phyloP scores from a whole-genome alignment of 2,113 vertebrate genomes.

The Hemicordylus capensis region DNA sequence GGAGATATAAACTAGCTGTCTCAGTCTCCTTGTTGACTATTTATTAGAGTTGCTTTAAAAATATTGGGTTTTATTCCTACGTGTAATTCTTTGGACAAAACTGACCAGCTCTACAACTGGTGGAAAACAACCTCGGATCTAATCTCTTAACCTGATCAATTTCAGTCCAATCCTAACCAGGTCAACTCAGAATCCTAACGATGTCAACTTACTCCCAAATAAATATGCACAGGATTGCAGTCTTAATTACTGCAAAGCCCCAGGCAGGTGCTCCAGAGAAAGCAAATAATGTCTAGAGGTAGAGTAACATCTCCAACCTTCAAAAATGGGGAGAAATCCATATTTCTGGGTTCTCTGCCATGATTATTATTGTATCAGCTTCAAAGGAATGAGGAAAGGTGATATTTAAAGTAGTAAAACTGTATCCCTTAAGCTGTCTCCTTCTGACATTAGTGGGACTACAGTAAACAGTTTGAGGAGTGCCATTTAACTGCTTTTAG shows the following conservation, averaged over 20 bases:
- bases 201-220: neutral
- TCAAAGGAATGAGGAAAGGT: neutral
- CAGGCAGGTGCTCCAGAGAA: neutral
- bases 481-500: neutral
- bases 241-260: neutral
- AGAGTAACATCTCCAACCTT: neutral
- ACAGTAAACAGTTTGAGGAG: neutral
- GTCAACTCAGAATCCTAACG: neutral
- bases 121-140: neutral
- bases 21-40: neutral
- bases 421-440: neutral
- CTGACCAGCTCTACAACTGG: too few relatives aligned
- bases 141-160: neutral
- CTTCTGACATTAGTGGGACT: neutral
- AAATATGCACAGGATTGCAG: neutral
- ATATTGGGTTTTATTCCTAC: neutral
- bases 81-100: neutral
- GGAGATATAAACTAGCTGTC: neutral
- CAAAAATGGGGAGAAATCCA: too few relatives aligned
- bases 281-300: neutral
- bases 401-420: neutral
- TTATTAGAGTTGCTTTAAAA: neutral
- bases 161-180: neutral
- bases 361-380: neutral
- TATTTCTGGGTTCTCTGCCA: neutral